Evolutionary conservation across 2,797 vertebrate genomes (phyloP).

Genomic region (Gallirallus australis): DNA sequence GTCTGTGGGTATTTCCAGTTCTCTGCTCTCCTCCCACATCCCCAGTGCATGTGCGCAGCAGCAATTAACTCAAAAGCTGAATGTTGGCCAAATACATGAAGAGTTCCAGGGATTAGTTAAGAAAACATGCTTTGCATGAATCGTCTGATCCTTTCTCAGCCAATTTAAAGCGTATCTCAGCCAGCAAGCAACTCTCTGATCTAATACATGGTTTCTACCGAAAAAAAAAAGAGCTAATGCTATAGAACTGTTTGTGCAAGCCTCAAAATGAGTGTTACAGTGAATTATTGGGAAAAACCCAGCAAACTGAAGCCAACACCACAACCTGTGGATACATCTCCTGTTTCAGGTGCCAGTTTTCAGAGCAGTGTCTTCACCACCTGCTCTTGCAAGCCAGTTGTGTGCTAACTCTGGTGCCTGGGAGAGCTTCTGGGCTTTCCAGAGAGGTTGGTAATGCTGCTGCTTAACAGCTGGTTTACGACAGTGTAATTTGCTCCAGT

Average conservation of each 20-base stretch:
- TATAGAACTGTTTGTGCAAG: neutral
- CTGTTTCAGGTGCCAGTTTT: neutral
- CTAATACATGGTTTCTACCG: neutral
- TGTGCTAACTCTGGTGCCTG: neutral
- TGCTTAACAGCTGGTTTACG: slow-evolving; percentile 34
- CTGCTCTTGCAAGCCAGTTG: neutral
- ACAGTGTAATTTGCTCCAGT: neutral
- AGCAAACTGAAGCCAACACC: neutral
- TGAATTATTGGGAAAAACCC: neutral
- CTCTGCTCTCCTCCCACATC: neutral
- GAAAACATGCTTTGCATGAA: slow-evolving; percentile 13
- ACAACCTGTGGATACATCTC: neutral
- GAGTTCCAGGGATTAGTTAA: slow-evolving; percentile 24
- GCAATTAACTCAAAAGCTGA: slow-evolving; percentile 1
- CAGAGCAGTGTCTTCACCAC: neutral
- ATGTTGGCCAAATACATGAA: neutral
- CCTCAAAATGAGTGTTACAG: neutral
- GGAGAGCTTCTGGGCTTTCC: slow-evolving; percentile 14
- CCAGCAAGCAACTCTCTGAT: neutral
- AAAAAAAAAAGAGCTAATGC: neutral
- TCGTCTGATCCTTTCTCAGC: slow-evolving; percentile 13
- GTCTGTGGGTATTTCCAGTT: neutral
- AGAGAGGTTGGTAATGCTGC: neutral
- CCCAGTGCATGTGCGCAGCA: neutral
- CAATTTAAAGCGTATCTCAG: neutral